Percentiles rank a stretch among this genome's conserved stretches.
Evolutionary conservation across 1,140 invertebrate species (phyloP).

Genomic region (Archegozetes longisetosus): DNA sequence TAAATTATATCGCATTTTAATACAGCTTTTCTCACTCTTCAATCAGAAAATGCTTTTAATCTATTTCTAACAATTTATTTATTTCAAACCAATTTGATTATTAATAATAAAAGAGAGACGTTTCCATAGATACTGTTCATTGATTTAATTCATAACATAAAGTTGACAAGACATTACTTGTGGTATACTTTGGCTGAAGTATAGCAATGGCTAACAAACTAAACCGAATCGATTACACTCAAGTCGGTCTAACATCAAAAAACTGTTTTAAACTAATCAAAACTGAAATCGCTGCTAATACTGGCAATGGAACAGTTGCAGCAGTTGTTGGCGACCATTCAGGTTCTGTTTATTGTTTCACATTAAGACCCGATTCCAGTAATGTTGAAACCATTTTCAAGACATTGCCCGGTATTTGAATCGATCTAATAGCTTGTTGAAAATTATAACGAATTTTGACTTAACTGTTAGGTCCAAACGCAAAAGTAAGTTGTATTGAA

Average conservation of each 20-base stretch:
- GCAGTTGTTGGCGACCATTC: slow-evolving; percentile 15
- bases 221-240: slow-evolving; percentile 15
- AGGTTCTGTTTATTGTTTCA: slow-evolving; percentile 13
- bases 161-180: no score
- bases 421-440: no score
- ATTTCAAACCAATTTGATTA: no score
- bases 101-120: neutral
- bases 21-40: no score
- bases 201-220: neutral
- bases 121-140: neutral
- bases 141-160: neutral
- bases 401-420: slow-evolving; percentile 14
- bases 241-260: slow-evolving; percentile 16
- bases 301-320: neutral
- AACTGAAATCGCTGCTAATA: neutral
- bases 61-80: no score
- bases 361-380: slow-evolving; percentile 2
- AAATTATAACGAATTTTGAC: no score
- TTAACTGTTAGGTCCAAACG: slow-evolving; percentile 5
- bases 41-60: no score
- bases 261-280: slow-evolving; percentile 13
- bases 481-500: slow-evolving; percentile 15
- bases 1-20: no score
- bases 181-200: no score
- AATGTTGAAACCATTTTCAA: slow-evolving; percentile 14